A percentile compares a stretch with the other conserved stretches of the same genome.
These are phyloP conservation scores for Diploscapter pachys DNA, from an alignment of 1,140 invertebrate species.

Conservation along the genomic window DNA sequence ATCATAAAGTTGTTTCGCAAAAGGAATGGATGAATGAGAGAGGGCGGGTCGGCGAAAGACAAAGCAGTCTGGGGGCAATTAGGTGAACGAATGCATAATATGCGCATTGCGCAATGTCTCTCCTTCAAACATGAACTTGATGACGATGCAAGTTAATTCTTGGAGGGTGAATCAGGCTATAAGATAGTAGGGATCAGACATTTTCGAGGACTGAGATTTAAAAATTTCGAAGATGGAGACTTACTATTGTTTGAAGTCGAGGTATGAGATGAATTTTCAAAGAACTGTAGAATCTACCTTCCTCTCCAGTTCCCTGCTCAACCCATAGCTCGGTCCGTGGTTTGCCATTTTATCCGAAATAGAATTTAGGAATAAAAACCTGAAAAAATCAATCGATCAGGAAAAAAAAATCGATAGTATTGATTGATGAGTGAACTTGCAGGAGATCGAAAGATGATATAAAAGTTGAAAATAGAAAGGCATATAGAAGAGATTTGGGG, in stretches of 20 bases:
- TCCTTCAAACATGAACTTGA: conserved; percentile 19
- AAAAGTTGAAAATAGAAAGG: too few species aligned
- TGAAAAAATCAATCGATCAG: too few species aligned
- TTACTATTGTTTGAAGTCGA: not conserved
- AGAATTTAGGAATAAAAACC: too few species aligned
- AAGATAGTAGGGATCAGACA: conserved; percentile 12
- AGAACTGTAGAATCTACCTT: conserved; percentile 60
- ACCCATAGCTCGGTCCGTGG: conserved; percentile 65
- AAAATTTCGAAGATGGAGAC: conserved; percentile 21
- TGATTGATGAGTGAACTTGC: too few species aligned
- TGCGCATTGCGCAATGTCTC: not conserved
- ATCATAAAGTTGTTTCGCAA: not conserved
- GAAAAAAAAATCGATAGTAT: too few species aligned
- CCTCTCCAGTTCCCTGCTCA: conserved; percentile 65
- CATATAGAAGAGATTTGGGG: too few species aligned
- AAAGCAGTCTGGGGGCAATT: not conserved
- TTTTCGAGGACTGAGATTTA: not conserved
- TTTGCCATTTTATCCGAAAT: conserved; percentile 61
- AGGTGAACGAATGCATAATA: not conserved
- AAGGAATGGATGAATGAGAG: not conserved
- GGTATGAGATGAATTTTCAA: conserved; percentile 3
- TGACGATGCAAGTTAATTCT: conserved; percentile 6
- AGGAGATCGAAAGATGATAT: too few species aligned
- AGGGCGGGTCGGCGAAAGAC: not conserved
- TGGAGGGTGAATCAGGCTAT: conserved; percentile 4